Conservation (phyloP, 1,140 invertebrate genomes). For the Charaxes varanes region DNA sequence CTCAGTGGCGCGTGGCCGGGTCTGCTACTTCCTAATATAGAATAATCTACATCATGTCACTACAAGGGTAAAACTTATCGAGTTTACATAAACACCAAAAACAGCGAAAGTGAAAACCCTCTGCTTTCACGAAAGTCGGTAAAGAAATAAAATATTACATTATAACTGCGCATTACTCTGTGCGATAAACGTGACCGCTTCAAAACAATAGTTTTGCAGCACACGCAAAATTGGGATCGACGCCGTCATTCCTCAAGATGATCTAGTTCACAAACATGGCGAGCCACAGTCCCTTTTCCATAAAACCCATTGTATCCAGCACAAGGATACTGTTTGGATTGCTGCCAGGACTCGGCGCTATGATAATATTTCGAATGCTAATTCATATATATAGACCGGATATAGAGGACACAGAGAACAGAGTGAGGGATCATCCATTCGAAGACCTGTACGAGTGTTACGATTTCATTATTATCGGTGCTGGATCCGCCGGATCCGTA, state of each 20-base stretch:
- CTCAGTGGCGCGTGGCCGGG: no score
- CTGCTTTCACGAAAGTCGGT: no score
- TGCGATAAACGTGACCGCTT: not conserved
- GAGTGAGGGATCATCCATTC: slow-evolving; percentile 69
- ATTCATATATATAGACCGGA: slow-evolving; percentile 78
- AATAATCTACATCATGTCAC: no score
- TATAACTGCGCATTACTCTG: no score
- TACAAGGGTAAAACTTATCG: no score
- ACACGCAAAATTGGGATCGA: no score
- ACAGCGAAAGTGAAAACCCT: no score
- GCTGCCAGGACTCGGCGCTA: slow-evolving; percentile 76
- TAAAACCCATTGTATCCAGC: slow-evolving; percentile 58
- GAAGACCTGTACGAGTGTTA: slow-evolving; percentile 75
- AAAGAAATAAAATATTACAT: no score
- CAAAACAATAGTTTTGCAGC: no score
- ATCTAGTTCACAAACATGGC: slow-evolving; percentile 38
- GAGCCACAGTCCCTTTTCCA: slow-evolving; percentile 22
- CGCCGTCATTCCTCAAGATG: no score
- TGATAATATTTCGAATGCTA: slow-evolving; percentile 76
- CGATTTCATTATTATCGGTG: slow-evolving; percentile 88
- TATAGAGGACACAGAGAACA: slow-evolving; percentile 77
- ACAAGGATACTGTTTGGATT: slow-evolving; percentile 78
- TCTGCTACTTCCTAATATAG: no score
- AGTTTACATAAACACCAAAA: no score
- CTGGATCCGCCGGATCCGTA: slow-evolving; percentile 88